Evolutionary conservation across 35 echinoderm and acorn worm genomes (phyloP), one percentile per base, ranked within the genome.

Genomic region (Diadema setosum): DNA sequence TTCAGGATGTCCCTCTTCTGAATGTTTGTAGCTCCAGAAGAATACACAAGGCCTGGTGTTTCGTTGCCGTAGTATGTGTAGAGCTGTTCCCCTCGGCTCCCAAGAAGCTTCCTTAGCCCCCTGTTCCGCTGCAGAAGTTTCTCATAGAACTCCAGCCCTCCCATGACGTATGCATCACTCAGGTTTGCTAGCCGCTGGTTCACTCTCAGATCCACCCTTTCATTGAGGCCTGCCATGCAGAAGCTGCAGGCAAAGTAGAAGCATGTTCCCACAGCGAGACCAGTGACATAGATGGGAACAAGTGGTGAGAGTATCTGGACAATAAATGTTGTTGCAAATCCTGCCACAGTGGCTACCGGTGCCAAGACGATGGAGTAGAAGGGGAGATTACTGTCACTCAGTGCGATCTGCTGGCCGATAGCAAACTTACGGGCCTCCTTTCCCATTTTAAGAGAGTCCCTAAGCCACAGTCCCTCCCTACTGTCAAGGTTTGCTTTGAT

Each of bases 51-150:
- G 24, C 87, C 91, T 26, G 87, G 60, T 12, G 73, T 89, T 48
- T 92, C 90, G 59, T 99, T 99, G 25, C 96, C 96, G 70, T 99
- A 99, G 31, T 95, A 99, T 12, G 85, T 95, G 70, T 91, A 99
- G 75, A 91, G 50, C 63, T 90, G 76, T 43, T 99, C 89, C 42
- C 96, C 96, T 35, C 70, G 91, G 12, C 56, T 67, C 1, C 93
- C 96, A 34, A 99, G 78, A 23, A 95, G 86, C 69, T 81, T 92
- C 29, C 96, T 84, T 29, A 99, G 58, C 4, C 85, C 92, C 39
- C 74, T 82, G 58, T 99, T 94, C 65, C 84, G 89, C 67, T 92
- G 56, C 34, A 99, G 55, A 18, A 16, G 63, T 78, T 90, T 95
- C 67, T 92, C 89, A 34, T 92, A 94, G 48, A 92, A 94, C 80